Base-by-base conservation (phyloP, 1,140 invertebrate species). In the Lordiphosa stackelbergi region DNA sequence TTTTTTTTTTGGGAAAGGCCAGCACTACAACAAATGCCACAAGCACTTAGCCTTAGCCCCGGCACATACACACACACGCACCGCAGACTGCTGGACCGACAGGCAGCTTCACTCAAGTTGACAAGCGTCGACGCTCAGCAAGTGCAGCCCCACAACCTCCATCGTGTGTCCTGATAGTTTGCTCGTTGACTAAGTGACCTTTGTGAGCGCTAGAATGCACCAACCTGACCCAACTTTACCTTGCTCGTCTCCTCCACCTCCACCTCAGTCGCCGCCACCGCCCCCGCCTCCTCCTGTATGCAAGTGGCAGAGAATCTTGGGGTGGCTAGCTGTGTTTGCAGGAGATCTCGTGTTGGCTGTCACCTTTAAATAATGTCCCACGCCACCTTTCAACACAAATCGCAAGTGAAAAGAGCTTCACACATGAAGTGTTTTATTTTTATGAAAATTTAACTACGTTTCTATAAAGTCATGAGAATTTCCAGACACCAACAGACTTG, bases 321-420 rank as follows among this genome's bases (percentile, higher is more conserved):
- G 28, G 28, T 31, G 28, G 28, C 7, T 31, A 8, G 28, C 28
- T 31, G 28, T 31, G 28, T 42, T 53, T 61, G 54, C 51, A 36
- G 66, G 58, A 79, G 74, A 79, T 81, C 75, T 79, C 59, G 66
- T 81, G 75, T 81, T 49, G 71, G 66, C 66, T 75, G 79, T 71
- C 75, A 81, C 81, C 75, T 85, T 73, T 73, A 85, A 85, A 81
- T 85, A 85, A 85, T 85, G 81, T 85, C 72, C 66, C 74, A 70
- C 65, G 74, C 66, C 66, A 72, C 79, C 73, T 85, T 85, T 85
- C 79, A 85, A 69, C 81, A 85, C 79, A 85, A 85, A 85, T 85
- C 81, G 79, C 64, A 85, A 77, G 79, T 85, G 79, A 85, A 85
- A 85, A 85, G 74, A 66, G 73, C 69, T 78, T 78, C 69, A 78